Evolutionary conservation across 92 coral and sea anemone genomes (phyloP).

Genomic region (Porites lobata): DNA sequence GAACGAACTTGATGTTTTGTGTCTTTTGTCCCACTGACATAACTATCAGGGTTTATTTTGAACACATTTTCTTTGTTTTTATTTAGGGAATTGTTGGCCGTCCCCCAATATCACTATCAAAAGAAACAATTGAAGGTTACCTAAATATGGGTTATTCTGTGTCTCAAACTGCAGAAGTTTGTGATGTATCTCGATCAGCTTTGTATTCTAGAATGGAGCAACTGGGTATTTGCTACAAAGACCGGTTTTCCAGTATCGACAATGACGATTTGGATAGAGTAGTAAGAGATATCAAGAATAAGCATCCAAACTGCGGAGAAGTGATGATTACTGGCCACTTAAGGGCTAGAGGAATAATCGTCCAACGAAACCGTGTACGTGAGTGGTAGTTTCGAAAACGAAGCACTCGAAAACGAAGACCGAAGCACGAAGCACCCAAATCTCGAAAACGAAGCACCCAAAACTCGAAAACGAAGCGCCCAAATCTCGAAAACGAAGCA

Average conservation of each 20-base stretch:
- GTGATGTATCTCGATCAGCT: constrained; percentile 54
- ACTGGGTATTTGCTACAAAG: constrained; percentile 41
- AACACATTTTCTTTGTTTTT: neutral
- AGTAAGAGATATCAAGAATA: constrained; percentile 41
- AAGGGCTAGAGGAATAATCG: constrained; percentile 49
- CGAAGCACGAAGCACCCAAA: no score
- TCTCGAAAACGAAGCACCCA: no score
- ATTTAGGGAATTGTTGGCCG: constrained; percentile 44
- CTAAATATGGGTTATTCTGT: constrained; percentile 50
- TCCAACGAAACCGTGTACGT: constrained; percentile 50
- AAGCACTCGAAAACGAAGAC: no score
- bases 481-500: no score
- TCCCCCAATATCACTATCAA: constrained; percentile 38
- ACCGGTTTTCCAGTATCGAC: constrained; percentile 41
- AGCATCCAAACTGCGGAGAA: constrained; percentile 64
- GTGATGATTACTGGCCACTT: constrained; percentile 65
- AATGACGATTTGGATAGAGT: constrained; percentile 49
- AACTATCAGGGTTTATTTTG: no score
- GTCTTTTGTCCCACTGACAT: no score
- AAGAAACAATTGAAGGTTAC: constrained; percentile 46
- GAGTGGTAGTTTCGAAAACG: no score
- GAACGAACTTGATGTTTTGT: no score
- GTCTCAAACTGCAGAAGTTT: constrained; percentile 50
- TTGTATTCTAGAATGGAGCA: constrained; percentile 44
- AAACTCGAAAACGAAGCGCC: no score